Percentiles rank a stretch among this genome's conserved stretches.
Evolutionary conservation across 2,888 invertebrate species (phyloP).

Genomic region (Thera britannica): DNA sequence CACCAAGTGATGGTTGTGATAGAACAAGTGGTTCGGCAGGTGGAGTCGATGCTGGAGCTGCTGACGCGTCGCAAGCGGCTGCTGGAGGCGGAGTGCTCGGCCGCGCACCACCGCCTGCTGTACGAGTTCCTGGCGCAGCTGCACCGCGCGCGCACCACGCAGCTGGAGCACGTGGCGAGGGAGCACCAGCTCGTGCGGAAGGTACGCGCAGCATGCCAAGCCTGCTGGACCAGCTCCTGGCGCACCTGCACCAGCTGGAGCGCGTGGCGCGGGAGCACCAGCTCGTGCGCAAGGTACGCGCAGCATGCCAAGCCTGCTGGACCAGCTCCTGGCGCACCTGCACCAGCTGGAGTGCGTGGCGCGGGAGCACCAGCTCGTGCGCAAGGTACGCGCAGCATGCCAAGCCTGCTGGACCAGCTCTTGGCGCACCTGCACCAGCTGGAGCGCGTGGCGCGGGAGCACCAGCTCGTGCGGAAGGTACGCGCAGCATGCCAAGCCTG

Average conservation of each 20-base stretch:
- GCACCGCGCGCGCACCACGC: conserved; percentile 85
- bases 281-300: conserved; percentile 82
- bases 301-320: background rate
- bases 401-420: conserved; percentile 84
- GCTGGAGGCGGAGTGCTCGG: conserved; percentile 91
- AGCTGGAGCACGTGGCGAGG: conserved; percentile 82
- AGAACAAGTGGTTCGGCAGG: conserved; percentile 48
- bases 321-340: conserved; percentile 86
- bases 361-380: conserved; percentile 78
- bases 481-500: background rate
- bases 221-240: conserved; percentile 86
- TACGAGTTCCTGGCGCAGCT: conserved; percentile 92
- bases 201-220: conserved; percentile 35
- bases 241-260: conserved; percentile 71
- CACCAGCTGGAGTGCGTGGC: conserved; percentile 72
- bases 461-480: conserved; percentile 82
- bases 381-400: conserved; percentile 45
- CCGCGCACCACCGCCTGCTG: conserved; percentile 91
- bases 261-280: conserved; percentile 22
- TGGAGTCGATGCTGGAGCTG: conserved; percentile 92
- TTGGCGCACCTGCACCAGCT: conserved; percentile 78
- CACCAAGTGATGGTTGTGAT: no score
- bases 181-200: conserved; percentile 90
- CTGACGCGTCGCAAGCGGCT: conserved; percentile 91
- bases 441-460: conserved; percentile 45